Evolutionary conservation across 2,888 invertebrate species (phyloP).

Genomic region (Spisula solida): DNA sequence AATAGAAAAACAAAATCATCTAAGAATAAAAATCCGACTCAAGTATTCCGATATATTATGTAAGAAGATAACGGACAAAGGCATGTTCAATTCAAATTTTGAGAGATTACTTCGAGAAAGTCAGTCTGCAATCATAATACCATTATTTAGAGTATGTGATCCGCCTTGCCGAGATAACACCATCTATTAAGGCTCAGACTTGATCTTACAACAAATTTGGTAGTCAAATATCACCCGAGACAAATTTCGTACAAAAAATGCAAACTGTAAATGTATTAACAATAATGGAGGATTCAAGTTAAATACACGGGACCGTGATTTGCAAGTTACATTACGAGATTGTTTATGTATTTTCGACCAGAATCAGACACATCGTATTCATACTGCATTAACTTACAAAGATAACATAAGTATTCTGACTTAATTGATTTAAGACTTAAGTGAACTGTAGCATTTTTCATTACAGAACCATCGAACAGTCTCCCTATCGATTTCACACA

Average conservation of each 20-base stretch:
- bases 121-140: constrained; percentile 48
- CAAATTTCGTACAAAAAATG: not conserved
- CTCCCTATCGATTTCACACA: not conserved
- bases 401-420: not conserved
- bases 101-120: constrained; percentile 51
- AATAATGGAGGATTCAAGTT: not conserved
- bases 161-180: constrained; percentile 44
- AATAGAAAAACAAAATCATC: not conserved
- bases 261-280: constrained; percentile 12
- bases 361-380: not conserved
- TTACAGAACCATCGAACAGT: not conserved
- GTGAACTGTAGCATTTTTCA: not conserved
- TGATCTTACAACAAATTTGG: constrained; percentile 37
- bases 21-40: not conserved
- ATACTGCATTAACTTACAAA: not conserved
- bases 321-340: not conserved
- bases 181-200: constrained; percentile 10
- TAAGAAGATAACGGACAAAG: constrained; percentile 26
- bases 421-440: constrained; percentile 6
- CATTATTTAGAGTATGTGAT: constrained; percentile 55
- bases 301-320: not conserved
- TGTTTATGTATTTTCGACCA: not conserved
- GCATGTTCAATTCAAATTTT: constrained; percentile 44
- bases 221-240: constrained; percentile 29
- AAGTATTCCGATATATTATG: constrained; percentile 31